A percentile compares a stretch with the other conserved stretches of the same genome.
These are phyloP conservation scores for Notolepis coatsorum DNA, from an alignment of 2,797 vertebrate genomes.

Conservation along the genomic window DNA sequence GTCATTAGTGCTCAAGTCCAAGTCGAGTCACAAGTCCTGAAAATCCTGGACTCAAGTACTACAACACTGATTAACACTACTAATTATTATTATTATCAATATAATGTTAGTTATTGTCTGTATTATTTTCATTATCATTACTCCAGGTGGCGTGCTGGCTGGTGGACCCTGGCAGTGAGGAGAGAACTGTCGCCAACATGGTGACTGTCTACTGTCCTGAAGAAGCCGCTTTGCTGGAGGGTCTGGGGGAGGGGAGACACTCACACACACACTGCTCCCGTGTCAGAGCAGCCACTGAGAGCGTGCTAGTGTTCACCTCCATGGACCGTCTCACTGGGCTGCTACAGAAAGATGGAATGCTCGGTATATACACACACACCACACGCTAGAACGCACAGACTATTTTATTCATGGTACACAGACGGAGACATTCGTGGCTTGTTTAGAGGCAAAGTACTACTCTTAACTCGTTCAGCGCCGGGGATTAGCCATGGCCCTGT, in stretches of 20 bases:
- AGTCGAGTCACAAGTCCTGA: too few relatives aligned
- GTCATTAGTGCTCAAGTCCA: too few relatives aligned
- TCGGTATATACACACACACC: too few relatives aligned
- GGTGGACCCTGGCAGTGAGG: constrained; percentile 89
- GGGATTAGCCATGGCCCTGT: too few relatives aligned
- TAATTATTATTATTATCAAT: constrained; percentile 10
- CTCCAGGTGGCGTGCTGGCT: constrained; percentile 95
- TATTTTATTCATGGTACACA: neutral
- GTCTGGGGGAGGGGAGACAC: constrained; percentile 80
- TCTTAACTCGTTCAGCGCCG: too few relatives aligned
- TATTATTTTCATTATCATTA: constrained; percentile 8
- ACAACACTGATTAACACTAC: neutral
- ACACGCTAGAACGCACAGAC: too few relatives aligned
- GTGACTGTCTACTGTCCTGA: constrained; percentile 89
- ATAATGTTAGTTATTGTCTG: too few relatives aligned
- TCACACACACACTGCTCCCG: constrained; percentile 81
- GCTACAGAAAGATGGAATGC: constrained; percentile 86
- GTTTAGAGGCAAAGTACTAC: too few relatives aligned
- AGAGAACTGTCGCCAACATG: constrained; percentile 92
- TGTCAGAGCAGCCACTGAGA: constrained; percentile 87
- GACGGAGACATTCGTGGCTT: neutral
- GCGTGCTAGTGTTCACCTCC: constrained; percentile 84
- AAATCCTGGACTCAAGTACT: neutral
- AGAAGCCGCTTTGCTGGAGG: constrained; percentile 88
- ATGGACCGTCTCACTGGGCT: constrained; percentile 85